phyloP scores from a whole-genome alignment of 2,888 invertebrate genomes.

The Dorcus hopei region DNA sequence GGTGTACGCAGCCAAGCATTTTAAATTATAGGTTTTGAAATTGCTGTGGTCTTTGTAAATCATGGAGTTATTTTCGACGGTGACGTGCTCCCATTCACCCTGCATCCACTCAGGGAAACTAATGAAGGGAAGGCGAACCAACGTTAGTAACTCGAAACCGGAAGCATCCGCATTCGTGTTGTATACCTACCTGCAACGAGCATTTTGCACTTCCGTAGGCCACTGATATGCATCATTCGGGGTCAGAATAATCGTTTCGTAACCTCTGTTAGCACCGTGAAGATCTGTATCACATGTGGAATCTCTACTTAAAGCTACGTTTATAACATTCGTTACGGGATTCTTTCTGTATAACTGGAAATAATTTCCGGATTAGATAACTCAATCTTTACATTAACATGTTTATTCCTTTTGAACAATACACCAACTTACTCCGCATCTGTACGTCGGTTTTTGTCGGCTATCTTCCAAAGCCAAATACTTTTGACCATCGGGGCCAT shows the following conservation, averaged over 20 bases:
- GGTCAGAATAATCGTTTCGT: slow-evolving; percentile 56
- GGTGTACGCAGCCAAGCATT: slow-evolving; percentile 45
- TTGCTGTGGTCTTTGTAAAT: slow-evolving; percentile 53
- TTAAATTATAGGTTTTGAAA: slow-evolving; percentile 54
- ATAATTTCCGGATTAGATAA: neutral
- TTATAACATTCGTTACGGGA: slow-evolving; percentile 52
- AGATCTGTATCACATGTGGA: slow-evolving; percentile 60
- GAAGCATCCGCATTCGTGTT: slow-evolving; percentile 18
- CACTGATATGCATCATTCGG: slow-evolving; percentile 38
- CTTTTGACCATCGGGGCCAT: slow-evolving; percentile 53
- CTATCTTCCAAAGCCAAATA: slow-evolving; percentile 59
- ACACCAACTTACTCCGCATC: slow-evolving; percentile 57
- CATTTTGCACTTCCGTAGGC: slow-evolving; percentile 44
- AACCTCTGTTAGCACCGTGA: slow-evolving; percentile 55
- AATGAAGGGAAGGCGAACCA: slow-evolving; percentile 4
- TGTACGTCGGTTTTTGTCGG: slow-evolving; percentile 54
- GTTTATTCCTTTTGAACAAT: neutral
- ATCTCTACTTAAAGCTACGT: slow-evolving; percentile 61
- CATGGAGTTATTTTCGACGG: slow-evolving; percentile 50
- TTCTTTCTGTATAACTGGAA: slow-evolving; percentile 52
- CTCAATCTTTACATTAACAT: neutral
- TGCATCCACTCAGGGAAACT: slow-evolving; percentile 63
- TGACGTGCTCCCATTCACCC: slow-evolving; percentile 60
- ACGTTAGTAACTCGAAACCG: slow-evolving; percentile 13
- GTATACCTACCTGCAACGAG: slow-evolving; percentile 38